Base-by-base conservation (phyloP, 1,140 invertebrate genomes). In the Drosophila erecta region DNA sequence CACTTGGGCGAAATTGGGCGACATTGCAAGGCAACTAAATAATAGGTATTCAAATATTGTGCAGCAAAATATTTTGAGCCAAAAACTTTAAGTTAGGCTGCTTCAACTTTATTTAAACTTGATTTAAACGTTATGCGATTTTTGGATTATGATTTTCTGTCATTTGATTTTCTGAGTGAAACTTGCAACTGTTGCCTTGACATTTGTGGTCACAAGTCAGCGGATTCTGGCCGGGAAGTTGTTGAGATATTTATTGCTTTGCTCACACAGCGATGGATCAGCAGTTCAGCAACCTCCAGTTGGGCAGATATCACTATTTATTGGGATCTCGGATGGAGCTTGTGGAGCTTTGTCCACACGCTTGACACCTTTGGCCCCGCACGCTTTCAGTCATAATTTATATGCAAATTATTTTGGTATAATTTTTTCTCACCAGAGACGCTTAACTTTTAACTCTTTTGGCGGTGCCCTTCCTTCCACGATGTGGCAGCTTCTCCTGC, bases 321-420 rank as follows among this genome's bases (percentile, higher is more conserved):
- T 71, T 71, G 33, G 53, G 43, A 40, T 41, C 20, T 71, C 24
- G 53, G 43, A 40, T 41, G 17, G 17, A 17, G 17, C 17, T 17
- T n/a, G 35, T 38, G 43, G 41, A 58, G 43, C 57, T 55, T 49
- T 50, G 59, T 71, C 57, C 65, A 60, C 58, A 30, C 64, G 77
- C 72, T 75, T 75, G 73, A 69, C 74, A 76, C 60, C 60, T 75
- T 67, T 50, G 47, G 35, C 15, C 51, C 35, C 10, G 10, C 11
- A n/a, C 41, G 62, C 57, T 41, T 77, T 69, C 76, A 69, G 67
- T 87, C 84, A 87, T 86, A 87, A 87, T 87, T 89, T 87, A 87
- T 89, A 87, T 87, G 83, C 79, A 87, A 87, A 87, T 87, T 89
- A 79, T 87, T 89, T 87, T 49, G 61, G 74, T 76, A 87, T 58